These are phyloP conservation scores for Decapterus maruadsi DNA, from an alignment of 2,797 vertebrate genomes.

Conservation along the genomic window DNA sequence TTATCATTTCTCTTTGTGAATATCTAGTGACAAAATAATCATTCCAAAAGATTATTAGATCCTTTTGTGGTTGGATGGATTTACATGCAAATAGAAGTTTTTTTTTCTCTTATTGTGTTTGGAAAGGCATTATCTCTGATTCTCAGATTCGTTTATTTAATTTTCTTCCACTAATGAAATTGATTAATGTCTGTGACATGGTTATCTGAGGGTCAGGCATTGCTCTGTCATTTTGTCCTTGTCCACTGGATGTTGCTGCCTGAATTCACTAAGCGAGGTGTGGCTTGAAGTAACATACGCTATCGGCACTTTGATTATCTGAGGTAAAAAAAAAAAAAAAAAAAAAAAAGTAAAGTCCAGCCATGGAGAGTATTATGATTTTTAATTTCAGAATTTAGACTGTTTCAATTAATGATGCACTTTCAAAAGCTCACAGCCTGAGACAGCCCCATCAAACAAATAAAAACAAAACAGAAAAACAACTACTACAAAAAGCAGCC, in stretches of 20 bases:
- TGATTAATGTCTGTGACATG: slow-evolving; percentile 68
- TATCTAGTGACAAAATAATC: slow-evolving; percentile 60
- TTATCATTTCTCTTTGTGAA: slow-evolving; percentile 70
- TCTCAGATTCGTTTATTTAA: slow-evolving; percentile 68
- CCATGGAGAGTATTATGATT: slow-evolving; percentile 17
- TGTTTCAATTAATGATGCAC: slow-evolving; percentile 36
- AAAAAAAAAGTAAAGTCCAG: not conserved
- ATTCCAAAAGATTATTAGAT: slow-evolving; percentile 65
- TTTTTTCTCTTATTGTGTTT: slow-evolving; percentile 70
- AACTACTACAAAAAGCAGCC: no score
- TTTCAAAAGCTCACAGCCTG: slow-evolving; percentile 32
- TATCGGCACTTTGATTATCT: slow-evolving; percentile 62
- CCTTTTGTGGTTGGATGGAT: slow-evolving; percentile 67
- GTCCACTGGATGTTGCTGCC: slow-evolving; percentile 37
- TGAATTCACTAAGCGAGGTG: slow-evolving; percentile 43
- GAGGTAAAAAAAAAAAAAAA: slow-evolving; percentile 12
- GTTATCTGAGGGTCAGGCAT: slow-evolving; percentile 46
- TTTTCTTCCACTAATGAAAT: slow-evolving; percentile 72
- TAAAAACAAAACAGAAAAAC: not conserved
- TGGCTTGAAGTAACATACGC: slow-evolving; percentile 46
- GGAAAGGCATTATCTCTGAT: slow-evolving; percentile 65
- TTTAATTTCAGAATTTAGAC: not conserved
- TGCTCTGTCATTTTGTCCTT: slow-evolving; percentile 58
- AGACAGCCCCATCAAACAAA: not conserved
- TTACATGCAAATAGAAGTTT: slow-evolving; percentile 57